A percentile compares a stretch with the other conserved stretches of the same genome.
phyloP scores from a whole-genome alignment of 2,113 vertebrate species.

The Tyrannus savana region DNA sequence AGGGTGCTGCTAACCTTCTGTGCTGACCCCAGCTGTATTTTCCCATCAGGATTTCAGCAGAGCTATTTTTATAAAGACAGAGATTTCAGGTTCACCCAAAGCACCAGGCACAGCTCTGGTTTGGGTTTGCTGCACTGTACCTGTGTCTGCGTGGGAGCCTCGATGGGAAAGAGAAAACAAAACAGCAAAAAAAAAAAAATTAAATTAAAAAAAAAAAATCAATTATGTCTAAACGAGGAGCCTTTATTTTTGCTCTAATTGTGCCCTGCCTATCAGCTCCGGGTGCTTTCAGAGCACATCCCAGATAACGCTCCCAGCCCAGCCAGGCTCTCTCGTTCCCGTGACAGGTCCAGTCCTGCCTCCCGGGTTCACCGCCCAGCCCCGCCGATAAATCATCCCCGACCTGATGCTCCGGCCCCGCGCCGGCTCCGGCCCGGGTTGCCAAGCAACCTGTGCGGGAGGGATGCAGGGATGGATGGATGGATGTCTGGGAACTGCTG shows the following conservation, averaged over 20 bases:
- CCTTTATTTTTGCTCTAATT: neutral
- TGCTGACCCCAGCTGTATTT: neutral
- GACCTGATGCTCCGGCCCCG: constrained; percentile 84
- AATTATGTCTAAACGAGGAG: neutral
- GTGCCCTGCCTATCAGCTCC: neutral
- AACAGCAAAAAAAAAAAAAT: neutral
- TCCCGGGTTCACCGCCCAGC: constrained; percentile 78
- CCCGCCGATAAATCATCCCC: constrained; percentile 91
- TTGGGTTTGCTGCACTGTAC: neutral
- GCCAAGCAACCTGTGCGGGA: constrained; percentile 87
- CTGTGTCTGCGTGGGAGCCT: neutral
- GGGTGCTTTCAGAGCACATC: neutral
- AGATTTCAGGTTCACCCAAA: neutral
- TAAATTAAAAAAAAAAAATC: neutral
- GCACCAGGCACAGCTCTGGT: neutral
- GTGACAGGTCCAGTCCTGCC: constrained; percentile 83
- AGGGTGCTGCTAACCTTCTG: neutral
- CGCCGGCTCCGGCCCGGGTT: constrained; percentile 86
- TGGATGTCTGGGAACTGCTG: constrained; percentile 70
- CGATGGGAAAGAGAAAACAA: neutral
- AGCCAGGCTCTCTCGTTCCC: neutral
- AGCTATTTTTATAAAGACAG: neutral
- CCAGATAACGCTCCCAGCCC: neutral
- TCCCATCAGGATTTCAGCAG: neutral
- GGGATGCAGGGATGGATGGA: constrained; percentile 31